Conservation (phyloP, 2,888 invertebrate species). For the Minunthozetes semirufus region DNA sequence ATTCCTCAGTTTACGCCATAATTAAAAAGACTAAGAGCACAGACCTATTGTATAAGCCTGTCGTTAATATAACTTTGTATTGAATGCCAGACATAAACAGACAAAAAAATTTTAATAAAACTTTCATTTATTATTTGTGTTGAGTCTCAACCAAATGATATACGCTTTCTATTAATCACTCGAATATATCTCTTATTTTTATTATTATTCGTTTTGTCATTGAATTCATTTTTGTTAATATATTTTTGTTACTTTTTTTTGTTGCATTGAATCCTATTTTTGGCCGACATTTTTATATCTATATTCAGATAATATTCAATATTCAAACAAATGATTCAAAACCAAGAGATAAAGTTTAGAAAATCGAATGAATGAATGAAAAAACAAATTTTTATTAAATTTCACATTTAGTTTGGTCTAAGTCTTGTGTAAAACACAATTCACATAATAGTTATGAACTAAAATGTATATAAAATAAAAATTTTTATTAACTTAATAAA, state of each 20-base stretch:
- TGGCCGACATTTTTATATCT: background rate
- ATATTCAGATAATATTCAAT: background rate
- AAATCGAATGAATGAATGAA: background rate
- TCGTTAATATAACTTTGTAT: background rate
- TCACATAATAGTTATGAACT: background rate
- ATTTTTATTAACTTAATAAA: slow-evolving; percentile 11
- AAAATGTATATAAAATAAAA: background rate
- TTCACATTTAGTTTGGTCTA: background rate
- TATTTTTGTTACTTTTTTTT: background rate
- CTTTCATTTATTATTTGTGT: slow-evolving; percentile 1
- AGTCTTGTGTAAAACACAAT: background rate
- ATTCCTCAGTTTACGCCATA: no score
- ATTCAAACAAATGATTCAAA: background rate
- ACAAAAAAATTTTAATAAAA: slow-evolving; percentile 1
- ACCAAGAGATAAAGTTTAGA: background rate
- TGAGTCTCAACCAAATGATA: slow-evolving; percentile 17
- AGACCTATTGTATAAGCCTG: background rate
- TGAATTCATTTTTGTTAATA: slow-evolving; percentile 8
- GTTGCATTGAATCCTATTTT: background rate
- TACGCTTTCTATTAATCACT: slow-evolving; percentile 12
- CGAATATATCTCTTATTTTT: background rate
- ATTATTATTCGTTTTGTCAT: background rate
- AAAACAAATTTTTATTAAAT: background rate
- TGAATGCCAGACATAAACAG: slow-evolving; percentile 1
- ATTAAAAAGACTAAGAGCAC: no score